Evolutionary conservation across 2,113 vertebrate genomes (phyloP).

Genomic region (Coregonus clupeaformis): DNA sequence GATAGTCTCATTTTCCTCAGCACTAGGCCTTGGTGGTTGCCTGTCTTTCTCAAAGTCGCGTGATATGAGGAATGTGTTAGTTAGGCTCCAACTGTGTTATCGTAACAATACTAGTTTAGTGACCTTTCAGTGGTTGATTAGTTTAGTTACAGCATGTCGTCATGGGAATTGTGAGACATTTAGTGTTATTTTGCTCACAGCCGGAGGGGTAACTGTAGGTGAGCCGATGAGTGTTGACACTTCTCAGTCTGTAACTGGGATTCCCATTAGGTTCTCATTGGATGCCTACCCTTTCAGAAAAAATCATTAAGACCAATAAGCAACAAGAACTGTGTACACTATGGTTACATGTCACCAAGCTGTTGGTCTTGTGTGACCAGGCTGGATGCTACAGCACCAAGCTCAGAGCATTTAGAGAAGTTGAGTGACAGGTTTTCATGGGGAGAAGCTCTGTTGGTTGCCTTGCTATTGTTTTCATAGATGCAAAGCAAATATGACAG

Average conservation of each 20-base stretch:
- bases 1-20: no score
- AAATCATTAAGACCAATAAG: slow-evolving; percentile 34
- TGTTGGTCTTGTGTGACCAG: no score
- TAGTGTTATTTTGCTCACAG: slow-evolving; percentile 18
- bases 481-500: background rate
- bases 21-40: no score
- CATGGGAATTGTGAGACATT: slow-evolving; percentile 31
- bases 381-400: background rate
- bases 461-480: background rate
- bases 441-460: background rate
- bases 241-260: slow-evolving; percentile 23
- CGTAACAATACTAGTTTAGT: no score
- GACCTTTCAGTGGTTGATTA: no score
- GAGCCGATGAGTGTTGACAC: slow-evolving; percentile 42
- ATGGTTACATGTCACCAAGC: background rate
- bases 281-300: slow-evolving; percentile 34
- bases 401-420: background rate
- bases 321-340: slow-evolving; percentile 35
- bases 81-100: no score
- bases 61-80: no score
- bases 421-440: background rate
- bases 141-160: slow-evolving; percentile 20
- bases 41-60: no score
- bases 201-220: slow-evolving; percentile 31
- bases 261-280: slow-evolving; percentile 12